Percentiles rank a stretch among this genome's conserved stretches.
phyloP scores from a whole-genome alignment of 2,113 vertebrate genomes.

The Cheilinus undulatus region DNA sequence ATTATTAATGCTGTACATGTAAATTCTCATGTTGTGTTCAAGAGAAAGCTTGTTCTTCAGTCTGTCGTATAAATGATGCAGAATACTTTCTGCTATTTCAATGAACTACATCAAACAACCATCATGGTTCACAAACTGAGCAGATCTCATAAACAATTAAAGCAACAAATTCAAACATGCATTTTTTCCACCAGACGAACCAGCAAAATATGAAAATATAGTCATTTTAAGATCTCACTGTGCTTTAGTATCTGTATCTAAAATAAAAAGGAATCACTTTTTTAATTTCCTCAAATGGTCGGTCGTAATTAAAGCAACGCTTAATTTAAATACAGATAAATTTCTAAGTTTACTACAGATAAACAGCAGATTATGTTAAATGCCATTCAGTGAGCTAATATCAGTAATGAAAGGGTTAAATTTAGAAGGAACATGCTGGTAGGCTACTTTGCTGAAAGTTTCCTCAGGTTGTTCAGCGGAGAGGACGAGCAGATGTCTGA shows the following conservation, averaged over 20 bases:
- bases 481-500: constrained; percentile 44
- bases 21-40: background rate
- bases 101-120: constrained; percentile 47
- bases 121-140: constrained; percentile 49
- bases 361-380: constrained; percentile 64
- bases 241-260: constrained; percentile 61
- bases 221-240: constrained; percentile 61
- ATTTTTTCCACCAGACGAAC: constrained; percentile 74
- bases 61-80: constrained; percentile 1
- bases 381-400: constrained; percentile 67
- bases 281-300: constrained; percentile 56
- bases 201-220: constrained; percentile 81
- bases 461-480: constrained; percentile 31
- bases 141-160: constrained; percentile 53
- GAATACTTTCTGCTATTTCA: constrained; percentile 24
- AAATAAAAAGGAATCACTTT: constrained; percentile 62
- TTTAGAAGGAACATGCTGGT: constrained; percentile 76
- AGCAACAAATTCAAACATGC: constrained; percentile 73
- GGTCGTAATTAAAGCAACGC: constrained; percentile 47
- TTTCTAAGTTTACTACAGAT: constrained; percentile 65
- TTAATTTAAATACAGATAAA: constrained; percentile 61
- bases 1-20: constrained; percentile 33
- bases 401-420: constrained; percentile 51
- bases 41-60: background rate
- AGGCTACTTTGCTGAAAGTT: constrained; percentile 28